Evolutionary conservation across 2,888 invertebrate genomes (phyloP), one percentile per base, ranked within the genome.

Genomic region (Acheta domesticus): DNA sequence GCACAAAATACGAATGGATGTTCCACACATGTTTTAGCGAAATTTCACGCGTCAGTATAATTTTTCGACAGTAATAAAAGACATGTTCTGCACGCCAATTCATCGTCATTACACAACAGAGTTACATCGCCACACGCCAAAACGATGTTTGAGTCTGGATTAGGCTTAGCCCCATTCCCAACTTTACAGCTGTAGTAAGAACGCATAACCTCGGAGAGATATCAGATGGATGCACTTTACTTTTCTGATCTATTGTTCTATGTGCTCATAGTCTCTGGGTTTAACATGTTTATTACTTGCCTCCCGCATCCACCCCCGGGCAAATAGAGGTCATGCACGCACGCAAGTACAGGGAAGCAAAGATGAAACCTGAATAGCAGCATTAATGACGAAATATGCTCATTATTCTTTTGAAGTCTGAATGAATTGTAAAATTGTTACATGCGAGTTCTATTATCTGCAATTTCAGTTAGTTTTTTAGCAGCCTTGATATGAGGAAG

Each of bases 201-300:
- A 62, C n/a, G 62, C 62, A 62, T 62, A 62, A 62, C 62, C 62
- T 62, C 62, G 62, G 62, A 62, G 14, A 62, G 14, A n/a, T 62
- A 62, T 62, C 14, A 62, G 62, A 14, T 19, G 62, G n/a, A 12
- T 62, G 62, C 62, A 19, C 62, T 62, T n/a, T 62, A 62, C 14
- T 62, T 62, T 62, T 4, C 62, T 62, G 62, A 62, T 62, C 62
- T 62, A 62, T 62, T 62, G 62, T 62, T 62, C 62, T 62, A 62
- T n/a, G 62, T 62, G 62, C 62, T 62, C 62, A 62, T 62, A 62
- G n/a, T 62, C 62, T 19, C n/a, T 19, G 62, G 62, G n/a, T 62
- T 62, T 19, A 62, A 62, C 62, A 62, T 62, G 62, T 62, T 62
- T 62, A 62, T 62, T 19, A 19, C 62, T n/a, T 62, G 14, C 62